These are phyloP conservation scores for Mobula birostris DNA, from an alignment of 2,113 vertebrate genomes.

Conservation along the genomic window DNA sequence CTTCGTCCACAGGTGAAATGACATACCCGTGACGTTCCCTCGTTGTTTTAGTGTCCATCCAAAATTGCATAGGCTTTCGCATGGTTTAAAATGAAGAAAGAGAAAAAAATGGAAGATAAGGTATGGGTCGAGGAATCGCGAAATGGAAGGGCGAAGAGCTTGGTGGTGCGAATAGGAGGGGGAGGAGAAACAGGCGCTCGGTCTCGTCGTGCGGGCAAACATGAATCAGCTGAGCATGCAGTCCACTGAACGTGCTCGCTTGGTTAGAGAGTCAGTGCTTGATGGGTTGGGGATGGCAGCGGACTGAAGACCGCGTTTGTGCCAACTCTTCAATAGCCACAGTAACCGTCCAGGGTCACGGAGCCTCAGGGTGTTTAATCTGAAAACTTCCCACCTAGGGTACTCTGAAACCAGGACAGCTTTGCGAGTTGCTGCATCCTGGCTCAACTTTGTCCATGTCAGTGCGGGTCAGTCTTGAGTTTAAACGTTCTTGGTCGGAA, in stretches of 20 bases:
- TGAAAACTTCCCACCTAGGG: background rate
- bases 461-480: background rate
- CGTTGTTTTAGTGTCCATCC: too few species aligned
- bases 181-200: background rate
- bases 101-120: background rate
- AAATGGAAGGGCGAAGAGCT: background rate
- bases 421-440: background rate
- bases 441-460: background rate
- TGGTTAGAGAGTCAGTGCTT: background rate
- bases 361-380: background rate
- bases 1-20: background rate
- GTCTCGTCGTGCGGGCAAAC: conserved; percentile 43
- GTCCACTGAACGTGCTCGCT: background rate
- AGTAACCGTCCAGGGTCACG: background rate
- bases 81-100: too few species aligned
- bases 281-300: background rate
- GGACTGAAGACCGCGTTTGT: too few species aligned
- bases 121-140: background rate
- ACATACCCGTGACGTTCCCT: background rate
- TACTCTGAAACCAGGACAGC: background rate
- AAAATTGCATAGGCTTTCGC: too few species aligned
- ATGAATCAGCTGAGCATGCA: conserved; percentile 44
- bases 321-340: background rate
- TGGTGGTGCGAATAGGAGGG: background rate
- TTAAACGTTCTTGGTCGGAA: background rate